phyloP scores from a whole-genome alignment of 2,113 vertebrate species.

The Eulacestoma nigropectus region DNA sequence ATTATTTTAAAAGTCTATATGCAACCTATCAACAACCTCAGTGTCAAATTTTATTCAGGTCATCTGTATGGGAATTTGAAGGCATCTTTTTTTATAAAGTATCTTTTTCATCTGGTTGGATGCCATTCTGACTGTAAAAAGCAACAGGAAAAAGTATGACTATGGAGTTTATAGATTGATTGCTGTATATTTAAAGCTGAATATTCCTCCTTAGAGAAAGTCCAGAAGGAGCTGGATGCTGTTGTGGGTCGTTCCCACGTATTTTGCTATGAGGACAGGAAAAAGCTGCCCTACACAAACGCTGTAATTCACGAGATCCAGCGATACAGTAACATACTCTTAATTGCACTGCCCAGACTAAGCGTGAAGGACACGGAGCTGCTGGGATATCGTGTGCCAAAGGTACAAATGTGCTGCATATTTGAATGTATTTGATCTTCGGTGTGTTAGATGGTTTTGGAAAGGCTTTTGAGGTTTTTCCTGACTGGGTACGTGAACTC shows the following conservation, averaged over 20 bases:
- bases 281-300: constrained; percentile 37
- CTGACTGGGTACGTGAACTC: background rate
- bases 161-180: background rate
- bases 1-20: background rate
- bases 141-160: background rate
- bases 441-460: background rate
- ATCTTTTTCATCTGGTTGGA: background rate
- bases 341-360: background rate
- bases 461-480: background rate
- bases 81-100: background rate
- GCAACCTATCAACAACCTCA: background rate
- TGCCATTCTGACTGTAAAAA: background rate
- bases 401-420: background rate
- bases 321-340: background rate
- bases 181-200: background rate
- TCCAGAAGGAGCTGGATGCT: constrained; percentile 55
- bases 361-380: background rate
- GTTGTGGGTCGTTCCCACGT: background rate
- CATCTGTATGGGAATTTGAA: background rate
- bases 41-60: background rate
- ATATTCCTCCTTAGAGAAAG: constrained; percentile 30
- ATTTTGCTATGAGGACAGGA: constrained; percentile 17
- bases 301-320: constrained; percentile 54
- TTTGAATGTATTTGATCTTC: background rate
- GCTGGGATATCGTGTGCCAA: constrained; percentile 6